Conservation (phyloP, 2,113 vertebrate genomes). For the Sander lucioperca region DNA sequence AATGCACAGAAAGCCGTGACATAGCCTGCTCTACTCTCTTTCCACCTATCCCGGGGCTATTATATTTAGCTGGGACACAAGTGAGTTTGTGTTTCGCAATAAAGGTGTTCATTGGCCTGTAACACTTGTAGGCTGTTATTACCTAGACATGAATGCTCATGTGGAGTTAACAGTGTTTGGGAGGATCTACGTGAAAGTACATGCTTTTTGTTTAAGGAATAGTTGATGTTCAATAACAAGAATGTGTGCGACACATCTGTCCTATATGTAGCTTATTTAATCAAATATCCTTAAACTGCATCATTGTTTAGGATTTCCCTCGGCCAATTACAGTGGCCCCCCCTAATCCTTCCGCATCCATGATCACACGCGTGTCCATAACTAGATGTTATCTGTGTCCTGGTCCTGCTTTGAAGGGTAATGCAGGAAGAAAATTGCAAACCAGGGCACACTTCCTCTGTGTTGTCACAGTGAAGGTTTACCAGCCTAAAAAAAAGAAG, state of each 20-base stretch:
- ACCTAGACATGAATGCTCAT: not conserved
- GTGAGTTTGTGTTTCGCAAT: slow-evolving; percentile 46
- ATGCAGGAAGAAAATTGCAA: slow-evolving; percentile 48
- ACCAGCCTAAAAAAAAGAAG: not conserved
- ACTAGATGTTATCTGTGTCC: slow-evolving; percentile 58
- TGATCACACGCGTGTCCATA: slow-evolving; percentile 63
- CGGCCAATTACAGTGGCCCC: slow-evolving; percentile 63
- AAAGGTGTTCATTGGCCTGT: slow-evolving; percentile 38
- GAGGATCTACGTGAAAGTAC: slow-evolving; percentile 3
- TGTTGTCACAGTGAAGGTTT: slow-evolving; percentile 6
- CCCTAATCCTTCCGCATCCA: slow-evolving; percentile 54
- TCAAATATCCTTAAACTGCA: slow-evolving; percentile 49
- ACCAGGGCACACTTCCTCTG: slow-evolving; percentile 54
- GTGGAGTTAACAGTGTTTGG: slow-evolving; percentile 9
- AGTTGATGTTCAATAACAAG: slow-evolving; percentile 4
- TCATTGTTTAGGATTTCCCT: slow-evolving; percentile 67
- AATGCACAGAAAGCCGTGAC: slow-evolving; percentile 1
- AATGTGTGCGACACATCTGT: slow-evolving; percentile 23
- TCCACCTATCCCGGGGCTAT: slow-evolving; percentile 14
- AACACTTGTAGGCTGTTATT: slow-evolving; percentile 27
- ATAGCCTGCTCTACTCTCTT: slow-evolving; percentile 38
- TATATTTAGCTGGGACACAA: slow-evolving; percentile 26
- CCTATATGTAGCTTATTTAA: slow-evolving; percentile 28
- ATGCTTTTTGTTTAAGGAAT: slow-evolving; percentile 8
- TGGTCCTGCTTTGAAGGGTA: slow-evolving; percentile 60